Evolutionary conservation across 2,113 vertebrate species (phyloP).

Genomic region (Indicator maculatus): DNA sequence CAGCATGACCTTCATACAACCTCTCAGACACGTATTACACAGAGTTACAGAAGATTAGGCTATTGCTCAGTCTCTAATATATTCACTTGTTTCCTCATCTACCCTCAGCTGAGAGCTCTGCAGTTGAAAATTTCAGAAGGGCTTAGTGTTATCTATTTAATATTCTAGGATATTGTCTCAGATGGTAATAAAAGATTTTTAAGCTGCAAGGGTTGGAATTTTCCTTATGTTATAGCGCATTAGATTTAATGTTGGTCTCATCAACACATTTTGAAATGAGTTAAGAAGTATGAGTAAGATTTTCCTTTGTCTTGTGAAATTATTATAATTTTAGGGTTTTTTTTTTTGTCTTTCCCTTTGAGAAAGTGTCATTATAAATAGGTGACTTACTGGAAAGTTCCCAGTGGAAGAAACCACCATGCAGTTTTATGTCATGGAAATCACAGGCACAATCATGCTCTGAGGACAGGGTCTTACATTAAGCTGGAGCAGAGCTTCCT

Average conservation of each 20-base stretch:
- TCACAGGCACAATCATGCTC: not conserved
- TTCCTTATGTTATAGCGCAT: not conserved
- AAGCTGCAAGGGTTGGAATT: conserved; percentile 13
- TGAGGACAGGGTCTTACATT: not conserved
- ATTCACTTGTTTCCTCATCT: not conserved
- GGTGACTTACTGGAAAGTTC: not conserved
- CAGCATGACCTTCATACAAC: not conserved
- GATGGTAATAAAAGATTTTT: conserved; percentile 29
- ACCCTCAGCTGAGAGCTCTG: not conserved
- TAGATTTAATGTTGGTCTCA: conserved; percentile 27
- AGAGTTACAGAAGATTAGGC: not conserved
- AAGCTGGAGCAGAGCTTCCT: not conserved
- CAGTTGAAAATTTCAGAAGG: not conserved
- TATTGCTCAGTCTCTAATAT: not conserved
- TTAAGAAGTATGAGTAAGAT: not conserved
- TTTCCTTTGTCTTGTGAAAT: conserved; percentile 3
- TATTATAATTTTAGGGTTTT: not conserved
- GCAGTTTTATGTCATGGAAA: not conserved
- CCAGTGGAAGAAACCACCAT: not conserved
- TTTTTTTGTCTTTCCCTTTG: not conserved
- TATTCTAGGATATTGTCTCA: conserved; percentile 23
- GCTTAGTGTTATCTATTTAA: conserved; percentile 32
- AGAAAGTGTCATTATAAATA: not conserved
- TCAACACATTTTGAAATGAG: conserved; percentile 21
- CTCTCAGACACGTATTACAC: not conserved